Evolutionary conservation across 2,888 invertebrate genomes (phyloP).

Genomic region (Pandemis cinnamomeana): DNA sequence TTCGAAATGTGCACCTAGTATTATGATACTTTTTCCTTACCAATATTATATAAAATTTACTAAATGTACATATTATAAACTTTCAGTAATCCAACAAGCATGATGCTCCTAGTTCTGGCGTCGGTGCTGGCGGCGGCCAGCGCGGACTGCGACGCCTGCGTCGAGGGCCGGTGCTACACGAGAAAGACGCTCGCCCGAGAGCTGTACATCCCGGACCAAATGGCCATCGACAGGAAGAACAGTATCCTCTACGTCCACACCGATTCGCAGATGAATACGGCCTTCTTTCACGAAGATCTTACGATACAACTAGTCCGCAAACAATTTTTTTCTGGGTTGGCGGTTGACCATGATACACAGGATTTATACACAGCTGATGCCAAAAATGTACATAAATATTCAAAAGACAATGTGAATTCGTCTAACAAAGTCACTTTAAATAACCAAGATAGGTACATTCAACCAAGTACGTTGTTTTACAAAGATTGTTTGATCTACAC

Average conservation of each 20-base stretch:
- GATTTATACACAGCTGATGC: conserved; percentile 1
- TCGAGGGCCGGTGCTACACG: conserved; percentile 11
- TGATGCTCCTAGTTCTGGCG: not conserved
- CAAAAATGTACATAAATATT: not conserved
- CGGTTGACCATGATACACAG: conserved; percentile 1
- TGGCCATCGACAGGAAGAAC: conserved; percentile 24
- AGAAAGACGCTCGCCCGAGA: conserved; percentile 7
- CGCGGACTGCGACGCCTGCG: conserved; percentile 31
- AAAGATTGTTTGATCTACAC: conserved; percentile 1
- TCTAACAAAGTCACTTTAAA: not conserved
- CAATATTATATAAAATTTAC: too few relatives aligned
- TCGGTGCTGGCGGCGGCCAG: not conserved
- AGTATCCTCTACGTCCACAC: conserved; percentile 17
- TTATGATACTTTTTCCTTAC: too few relatives aligned
- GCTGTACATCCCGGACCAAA: conserved; percentile 7
- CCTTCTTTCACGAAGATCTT: not conserved
- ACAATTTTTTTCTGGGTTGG: not conserved
- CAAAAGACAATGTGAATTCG: not conserved
- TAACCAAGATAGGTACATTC: not conserved
- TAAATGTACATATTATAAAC: not conserved
- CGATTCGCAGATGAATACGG: not conserved
- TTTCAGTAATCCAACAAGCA: not conserved
- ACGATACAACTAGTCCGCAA: not conserved
- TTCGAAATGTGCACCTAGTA: too few relatives aligned
- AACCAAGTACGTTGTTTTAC: not conserved